Evolutionary conservation across 2,797 vertebrate genomes (phyloP), one percentile per base, ranked within the genome.

Genomic region (Streptopelia turtur): DNA sequence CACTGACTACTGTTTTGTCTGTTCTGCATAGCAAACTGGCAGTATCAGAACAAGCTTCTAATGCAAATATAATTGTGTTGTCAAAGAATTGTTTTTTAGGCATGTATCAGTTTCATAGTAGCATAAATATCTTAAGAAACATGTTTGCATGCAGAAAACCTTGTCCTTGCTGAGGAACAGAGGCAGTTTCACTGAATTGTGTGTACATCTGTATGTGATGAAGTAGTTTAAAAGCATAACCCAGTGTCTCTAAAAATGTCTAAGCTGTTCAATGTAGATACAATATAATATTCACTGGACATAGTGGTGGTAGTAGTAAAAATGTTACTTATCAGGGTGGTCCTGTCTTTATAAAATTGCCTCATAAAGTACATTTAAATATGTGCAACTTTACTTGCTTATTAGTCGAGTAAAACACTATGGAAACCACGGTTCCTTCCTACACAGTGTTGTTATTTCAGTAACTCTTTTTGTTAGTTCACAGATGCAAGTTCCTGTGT

Each of bases 351-450:
- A 13, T 63, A 35, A 41, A 84, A 76, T 49, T 0, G 0, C 7
- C 21, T 84, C 9, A 4, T 35, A 75, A 71, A 14, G 15, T 50
- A 9, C 17, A 41, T 65, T 89, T 83, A 75, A 65, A 37, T 92
- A 65, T 11, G 5, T 64, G 11, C 5, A 15, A 4, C 69, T 79
- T 75, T 65, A 24, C 10, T 74, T 1, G 1, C 35, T 64, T 0
- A 0, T 75, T 83, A 49, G 21, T 53, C 88, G 9, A 70, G 20
- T 31, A n/a, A 75, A 78, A 89, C 27, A 4, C 10, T 75, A 37
- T 1, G 4, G 45, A 85, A 83, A 11, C 8, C 15, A 47, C 6
- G 2, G 4, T 80, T 91, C 16, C 16, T 74, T 64, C 16, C 13
- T 35, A 18, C n/a, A 25, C 10, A 6, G 5, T 70, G 3, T 27